Evolutionary conservation across 2,113 vertebrate species (phyloP).

Genomic region (Scomber colias): DNA sequence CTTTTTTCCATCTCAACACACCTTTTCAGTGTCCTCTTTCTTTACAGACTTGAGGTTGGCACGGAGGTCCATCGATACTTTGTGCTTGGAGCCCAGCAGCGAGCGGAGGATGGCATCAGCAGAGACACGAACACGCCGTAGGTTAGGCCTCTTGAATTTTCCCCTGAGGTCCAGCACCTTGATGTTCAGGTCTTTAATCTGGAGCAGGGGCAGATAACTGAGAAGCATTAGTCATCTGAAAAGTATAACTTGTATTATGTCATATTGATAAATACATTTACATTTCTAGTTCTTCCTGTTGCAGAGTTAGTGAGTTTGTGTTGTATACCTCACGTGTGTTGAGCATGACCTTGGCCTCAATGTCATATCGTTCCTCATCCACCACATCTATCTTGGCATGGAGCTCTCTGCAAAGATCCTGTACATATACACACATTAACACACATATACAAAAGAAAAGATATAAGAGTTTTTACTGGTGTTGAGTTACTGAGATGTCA

Average conservation of each 20-base stretch:
- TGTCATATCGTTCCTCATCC: slow-evolving; percentile 95
- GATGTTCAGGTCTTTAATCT: slow-evolving; percentile 95
- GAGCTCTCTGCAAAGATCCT: slow-evolving; percentile 94
- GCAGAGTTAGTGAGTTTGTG: too few species aligned
- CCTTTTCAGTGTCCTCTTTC: slow-evolving; percentile 97
- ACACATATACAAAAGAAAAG: not conserved
- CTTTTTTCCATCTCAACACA: slow-evolving; percentile 50
- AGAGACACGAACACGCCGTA: slow-evolving; percentile 91
- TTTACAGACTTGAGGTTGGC: slow-evolving; percentile 98
- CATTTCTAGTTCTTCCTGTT: not conserved
- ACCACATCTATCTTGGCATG: slow-evolving; percentile 91
- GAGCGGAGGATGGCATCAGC: slow-evolving; percentile 96
- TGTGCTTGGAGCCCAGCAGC: slow-evolving; percentile 96
- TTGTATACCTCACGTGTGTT: slow-evolving; percentile 90
- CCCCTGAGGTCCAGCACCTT: slow-evolving; percentile 95
- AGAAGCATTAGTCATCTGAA: not conserved
- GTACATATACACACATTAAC: not conserved
- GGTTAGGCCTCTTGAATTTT: slow-evolving; percentile 93
- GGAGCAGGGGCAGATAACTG: not conserved
- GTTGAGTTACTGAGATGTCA: not conserved
- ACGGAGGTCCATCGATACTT: slow-evolving; percentile 96
- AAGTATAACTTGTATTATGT: not conserved
- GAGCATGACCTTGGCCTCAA: slow-evolving; percentile 93
- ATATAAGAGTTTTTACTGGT: not conserved
- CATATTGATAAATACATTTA: not conserved